Evolutionary conservation across 2,888 invertebrate species (phyloP), one percentile per base, ranked within the genome.

Genomic region (Actias luna): DNA sequence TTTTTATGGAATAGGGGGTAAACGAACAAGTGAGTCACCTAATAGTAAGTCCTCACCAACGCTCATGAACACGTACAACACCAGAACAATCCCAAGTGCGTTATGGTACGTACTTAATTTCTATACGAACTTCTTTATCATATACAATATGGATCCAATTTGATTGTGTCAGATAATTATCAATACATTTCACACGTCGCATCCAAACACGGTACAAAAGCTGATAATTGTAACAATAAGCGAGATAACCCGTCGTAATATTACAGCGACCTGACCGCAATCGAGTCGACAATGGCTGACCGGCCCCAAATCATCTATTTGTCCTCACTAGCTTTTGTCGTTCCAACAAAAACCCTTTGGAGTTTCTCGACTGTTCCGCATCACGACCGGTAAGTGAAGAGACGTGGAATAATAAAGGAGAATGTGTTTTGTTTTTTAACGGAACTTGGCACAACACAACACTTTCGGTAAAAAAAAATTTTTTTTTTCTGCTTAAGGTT

Each of bases 261-360:
- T 46, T 46, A 50, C 22, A 25, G n/a, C 55, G 55, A 55, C 55
- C 55, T 55, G 55, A 55, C 55, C 55, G 55, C 55, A 29, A 55
- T 29, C 29, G 55, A 29, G 55, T 55, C 67, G 65, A 77, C 78
- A 79, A 79, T 76, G 65, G 74, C 55, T 66, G 64, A 72, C 67
- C 73, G 70, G 69, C 84, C 83, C n/a, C 73, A 75, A 82, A 82
- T 84, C 85, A 82, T 76, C 77, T 78, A 84, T 85, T 85, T 85
- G 85, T 85, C 85, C 65, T 50, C 61, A 64, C 35, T 62, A 55
- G 55, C 64, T 58, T 64, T 64, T 61, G 64, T 64, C 50, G 27
- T 42, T 55, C 33, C 42, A 50, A 64, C 61, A 62, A 64, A 46
- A 46, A 14, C 46, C 46, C 18, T 46, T 16, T 29, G 16, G 55